Percentiles rank a stretch among this genome's conserved stretches.
phyloP scores from a whole-genome alignment of 2,888 invertebrate genomes.

The Tanypteryx hageni region DNA sequence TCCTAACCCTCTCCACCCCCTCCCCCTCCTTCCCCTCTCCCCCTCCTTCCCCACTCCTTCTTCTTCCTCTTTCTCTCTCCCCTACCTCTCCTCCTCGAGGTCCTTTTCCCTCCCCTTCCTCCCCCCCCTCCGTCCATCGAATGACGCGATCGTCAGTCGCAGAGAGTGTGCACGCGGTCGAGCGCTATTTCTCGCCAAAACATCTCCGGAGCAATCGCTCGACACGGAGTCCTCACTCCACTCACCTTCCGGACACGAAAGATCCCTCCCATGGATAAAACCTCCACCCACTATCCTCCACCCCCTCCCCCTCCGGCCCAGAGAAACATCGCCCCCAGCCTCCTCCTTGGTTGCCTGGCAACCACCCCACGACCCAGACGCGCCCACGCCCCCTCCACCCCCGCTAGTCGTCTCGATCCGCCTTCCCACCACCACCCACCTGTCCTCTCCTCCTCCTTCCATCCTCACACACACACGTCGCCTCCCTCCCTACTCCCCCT shows the following conservation, averaged over 20 bases:
- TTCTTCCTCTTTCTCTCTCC: too few species aligned
- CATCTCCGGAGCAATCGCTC: conserved; percentile 3
- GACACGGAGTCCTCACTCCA: background rate
- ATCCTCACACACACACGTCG: background rate
- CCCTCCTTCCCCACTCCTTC: background rate
- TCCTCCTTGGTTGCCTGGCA: conserved; percentile 14
- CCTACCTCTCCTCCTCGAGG: background rate
- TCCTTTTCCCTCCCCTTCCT: background rate
- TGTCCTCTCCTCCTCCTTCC: background rate
- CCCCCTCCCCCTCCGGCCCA: background rate
- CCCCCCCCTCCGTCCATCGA: background rate
- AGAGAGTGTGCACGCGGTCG: background rate
- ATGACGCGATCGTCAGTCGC: background rate
- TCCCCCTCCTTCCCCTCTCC: background rate
- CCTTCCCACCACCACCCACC: background rate
- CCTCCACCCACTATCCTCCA: too few species aligned
- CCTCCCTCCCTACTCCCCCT: background rate
- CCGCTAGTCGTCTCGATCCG: background rate
- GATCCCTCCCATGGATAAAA: background rate
- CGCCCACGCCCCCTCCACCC: conserved; percentile 16
- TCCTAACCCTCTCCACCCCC: background rate
- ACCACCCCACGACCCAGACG: conserved; percentile 2
- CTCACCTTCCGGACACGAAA: background rate
- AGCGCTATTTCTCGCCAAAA: background rate
- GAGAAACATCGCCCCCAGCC: background rate